Evolutionary conservation across 2,113 vertebrate genomes (phyloP).

Genomic region (Poeciliopsis occidentalis): DNA sequence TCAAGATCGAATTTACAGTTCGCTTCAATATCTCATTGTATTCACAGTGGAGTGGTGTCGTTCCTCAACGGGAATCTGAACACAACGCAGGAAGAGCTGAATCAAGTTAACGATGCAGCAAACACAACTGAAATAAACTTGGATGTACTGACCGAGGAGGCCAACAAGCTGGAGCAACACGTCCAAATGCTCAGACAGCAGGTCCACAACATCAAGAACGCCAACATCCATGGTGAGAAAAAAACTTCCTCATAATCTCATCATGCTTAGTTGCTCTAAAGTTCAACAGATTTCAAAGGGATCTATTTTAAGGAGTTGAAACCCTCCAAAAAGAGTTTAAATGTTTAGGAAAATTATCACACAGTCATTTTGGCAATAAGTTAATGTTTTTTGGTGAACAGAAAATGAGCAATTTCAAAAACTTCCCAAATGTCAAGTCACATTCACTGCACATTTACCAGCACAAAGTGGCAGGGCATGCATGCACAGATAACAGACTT

Average conservation of each 20-base stretch:
- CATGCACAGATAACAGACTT: no score
- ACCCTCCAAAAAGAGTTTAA: no score
- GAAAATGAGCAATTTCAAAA: no score
- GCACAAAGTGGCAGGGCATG: no score
- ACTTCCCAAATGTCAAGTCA: no score
- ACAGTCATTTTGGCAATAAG: no score
- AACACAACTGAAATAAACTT: constrained; percentile 77
- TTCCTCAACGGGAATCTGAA: constrained; percentile 85
- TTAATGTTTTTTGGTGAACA: no score
- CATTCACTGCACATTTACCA: no score
- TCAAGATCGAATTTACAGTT: fast-evolving
- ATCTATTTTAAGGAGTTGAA: no score
- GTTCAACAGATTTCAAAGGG: neutral
- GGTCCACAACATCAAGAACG: constrained; percentile 89
- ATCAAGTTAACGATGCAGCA: constrained; percentile 70
- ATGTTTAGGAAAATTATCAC: no score
- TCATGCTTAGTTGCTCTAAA: no score
- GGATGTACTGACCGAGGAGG: constrained; percentile 77
- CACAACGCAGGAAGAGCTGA: constrained; percentile 77
- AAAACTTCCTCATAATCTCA: neutral
- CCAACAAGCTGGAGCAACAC: constrained; percentile 75
- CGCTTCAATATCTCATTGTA: neutral
- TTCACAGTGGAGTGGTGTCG: constrained; percentile 82
- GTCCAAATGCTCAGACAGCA: constrained; percentile 84
- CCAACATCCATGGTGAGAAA: constrained; percentile 88